Evolutionary conservation across 1,140 invertebrate genomes (phyloP).

Genomic region (Episyrphus balteatus): DNA sequence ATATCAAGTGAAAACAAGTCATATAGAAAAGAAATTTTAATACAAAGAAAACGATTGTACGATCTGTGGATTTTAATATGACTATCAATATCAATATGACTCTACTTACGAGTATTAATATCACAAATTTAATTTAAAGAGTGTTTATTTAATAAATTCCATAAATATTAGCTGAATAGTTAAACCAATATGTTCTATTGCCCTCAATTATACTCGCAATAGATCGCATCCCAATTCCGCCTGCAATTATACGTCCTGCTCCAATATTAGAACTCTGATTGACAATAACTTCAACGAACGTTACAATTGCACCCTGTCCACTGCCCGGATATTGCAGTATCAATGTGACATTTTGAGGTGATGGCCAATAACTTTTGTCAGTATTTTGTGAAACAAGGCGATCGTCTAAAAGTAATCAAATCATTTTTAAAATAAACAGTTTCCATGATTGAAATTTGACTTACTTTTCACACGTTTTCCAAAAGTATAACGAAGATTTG

Average conservation of each 20-base stretch:
- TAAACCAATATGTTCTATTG: neutral
- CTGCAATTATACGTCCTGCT: neutral
- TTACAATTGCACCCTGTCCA: slow-evolving; percentile 1
- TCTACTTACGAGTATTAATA: too few relatives aligned
- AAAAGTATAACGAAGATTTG: neutral
- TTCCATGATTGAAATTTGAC: neutral
- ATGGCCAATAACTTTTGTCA: neutral
- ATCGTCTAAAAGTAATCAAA: neutral
- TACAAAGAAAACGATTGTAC: too few relatives aligned
- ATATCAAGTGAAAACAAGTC: too few relatives aligned
- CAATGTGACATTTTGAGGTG: neutral
- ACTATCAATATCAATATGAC: too few relatives aligned
- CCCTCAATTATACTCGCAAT: slow-evolving; percentile 1
- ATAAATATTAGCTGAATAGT: slow-evolving; percentile 1
- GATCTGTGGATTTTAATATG: too few relatives aligned
- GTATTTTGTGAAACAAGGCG: neutral
- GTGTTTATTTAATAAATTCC: neutral
- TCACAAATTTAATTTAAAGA: too few relatives aligned
- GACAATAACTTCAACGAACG: neutral
- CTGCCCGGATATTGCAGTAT: neutral
- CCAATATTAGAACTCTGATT: slow-evolving; percentile 4
- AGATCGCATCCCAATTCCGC: neutral
- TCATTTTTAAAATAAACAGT: too few relatives aligned
- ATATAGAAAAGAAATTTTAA: too few relatives aligned
- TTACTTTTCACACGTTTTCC: neutral